phyloP scores from a whole-genome alignment of 2,888 invertebrate genomes.

The Drosophila neotestacea region DNA sequence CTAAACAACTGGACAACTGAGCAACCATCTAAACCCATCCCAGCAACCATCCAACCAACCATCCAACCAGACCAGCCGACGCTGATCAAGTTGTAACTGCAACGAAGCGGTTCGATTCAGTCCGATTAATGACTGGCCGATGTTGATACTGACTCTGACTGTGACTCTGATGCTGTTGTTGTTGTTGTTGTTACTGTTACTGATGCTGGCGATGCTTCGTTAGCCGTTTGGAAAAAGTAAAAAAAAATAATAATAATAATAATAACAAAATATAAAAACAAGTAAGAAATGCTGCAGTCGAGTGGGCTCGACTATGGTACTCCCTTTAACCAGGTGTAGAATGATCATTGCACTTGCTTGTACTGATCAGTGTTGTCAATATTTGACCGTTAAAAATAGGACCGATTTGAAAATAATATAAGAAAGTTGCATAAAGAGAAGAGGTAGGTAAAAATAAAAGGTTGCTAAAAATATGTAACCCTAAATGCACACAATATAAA shows the following conservation, averaged over 20 bases:
- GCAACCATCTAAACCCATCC: not conserved
- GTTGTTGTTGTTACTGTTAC: constrained; percentile 6
- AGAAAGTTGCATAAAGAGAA: too few species aligned
- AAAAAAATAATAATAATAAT: not conserved
- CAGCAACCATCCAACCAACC: not conserved
- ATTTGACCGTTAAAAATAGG: too few species aligned
- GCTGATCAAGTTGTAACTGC: constrained; percentile 70
- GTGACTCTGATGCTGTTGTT: not conserved
- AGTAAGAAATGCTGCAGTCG: not conserved
- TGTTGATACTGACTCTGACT: not conserved
- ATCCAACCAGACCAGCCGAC: constrained; percentile 60
- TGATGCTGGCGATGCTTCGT: constrained; percentile 31
- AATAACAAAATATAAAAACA: constrained; percentile 16
- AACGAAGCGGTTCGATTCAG: constrained; percentile 63
- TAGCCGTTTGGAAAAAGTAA: constrained; percentile 22
- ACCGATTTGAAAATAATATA: too few species aligned
- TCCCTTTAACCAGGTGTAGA: not conserved
- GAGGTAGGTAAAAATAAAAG: too few species aligned
- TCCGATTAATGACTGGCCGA: constrained; percentile 40
- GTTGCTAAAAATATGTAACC: too few species aligned
- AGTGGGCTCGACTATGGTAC: not conserved
- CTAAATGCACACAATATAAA: too few species aligned
- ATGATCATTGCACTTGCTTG: too few species aligned
- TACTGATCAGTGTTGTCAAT: too few species aligned
- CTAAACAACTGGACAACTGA: constrained; percentile 7